A percentile compares a stretch with the other conserved stretches of the same genome.
Conservation (phyloP, 2,797 vertebrate genomes). For the Phaenicophaeus curvirostris region DNA sequence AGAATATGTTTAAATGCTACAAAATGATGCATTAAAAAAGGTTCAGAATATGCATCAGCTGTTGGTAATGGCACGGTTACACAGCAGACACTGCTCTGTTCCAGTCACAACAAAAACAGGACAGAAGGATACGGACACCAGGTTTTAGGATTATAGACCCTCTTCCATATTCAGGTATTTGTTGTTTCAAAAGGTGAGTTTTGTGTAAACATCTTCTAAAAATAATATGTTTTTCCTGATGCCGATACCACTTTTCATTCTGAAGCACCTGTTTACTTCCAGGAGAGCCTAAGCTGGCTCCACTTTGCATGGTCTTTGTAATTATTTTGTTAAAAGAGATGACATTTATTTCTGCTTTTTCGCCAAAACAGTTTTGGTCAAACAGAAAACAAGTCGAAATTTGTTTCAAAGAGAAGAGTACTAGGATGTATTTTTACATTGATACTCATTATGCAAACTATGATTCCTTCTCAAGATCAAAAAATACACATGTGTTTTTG, state of each 20-base stretch:
- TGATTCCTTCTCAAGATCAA: conserved; percentile 19
- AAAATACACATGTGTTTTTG: conserved; percentile 45
- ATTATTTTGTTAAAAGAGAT: background rate
- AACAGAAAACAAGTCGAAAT: background rate
- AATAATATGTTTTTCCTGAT: background rate
- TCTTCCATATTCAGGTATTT: background rate
- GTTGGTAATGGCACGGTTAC: background rate
- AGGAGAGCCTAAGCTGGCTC: background rate
- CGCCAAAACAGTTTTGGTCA: background rate
- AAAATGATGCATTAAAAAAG: background rate
- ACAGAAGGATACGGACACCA: background rate
- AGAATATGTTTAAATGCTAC: background rate
- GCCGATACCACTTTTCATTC: background rate
- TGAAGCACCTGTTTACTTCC: background rate
- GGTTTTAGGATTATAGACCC: background rate
- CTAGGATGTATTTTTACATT: background rate
- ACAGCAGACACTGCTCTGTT: background rate
- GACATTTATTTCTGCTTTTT: background rate
- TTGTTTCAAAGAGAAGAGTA: background rate
- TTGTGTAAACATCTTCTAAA: background rate
- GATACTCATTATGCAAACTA: conserved; percentile 24
- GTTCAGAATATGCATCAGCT: background rate
- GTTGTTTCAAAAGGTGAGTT: background rate
- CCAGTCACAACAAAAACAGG: background rate
- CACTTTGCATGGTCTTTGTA: background rate